A percentile compares a stretch with the other conserved stretches of the same genome.
phyloP scores from a whole-genome alignment of 2,113 vertebrate species.

The Symphodus melops region DNA sequence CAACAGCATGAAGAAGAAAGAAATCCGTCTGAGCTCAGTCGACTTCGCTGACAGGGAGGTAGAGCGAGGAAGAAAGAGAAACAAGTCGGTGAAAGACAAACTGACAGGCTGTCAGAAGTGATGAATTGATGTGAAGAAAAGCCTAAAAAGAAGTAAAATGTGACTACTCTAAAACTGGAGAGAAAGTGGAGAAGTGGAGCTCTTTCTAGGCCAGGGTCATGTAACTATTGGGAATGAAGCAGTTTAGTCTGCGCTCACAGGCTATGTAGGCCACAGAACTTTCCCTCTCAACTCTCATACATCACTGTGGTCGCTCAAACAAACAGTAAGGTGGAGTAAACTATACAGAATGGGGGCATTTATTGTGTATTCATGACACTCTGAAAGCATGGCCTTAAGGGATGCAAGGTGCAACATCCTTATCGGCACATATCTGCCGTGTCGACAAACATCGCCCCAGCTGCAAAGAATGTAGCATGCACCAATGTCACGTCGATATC shows the following conservation, averaged over 20 bases:
- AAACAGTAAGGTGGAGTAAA: constrained; percentile 11
- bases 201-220: constrained; percentile 75
- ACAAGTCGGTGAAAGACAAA: constrained; percentile 3
- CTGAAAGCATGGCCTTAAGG: no score
- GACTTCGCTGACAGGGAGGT: not conserved
- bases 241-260: constrained; percentile 26
- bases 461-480: no score
- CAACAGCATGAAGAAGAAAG: not conserved
- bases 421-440: no score
- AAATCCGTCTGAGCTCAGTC: not conserved
- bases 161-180: constrained; percentile 23
- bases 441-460: no score
- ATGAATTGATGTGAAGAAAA: not conserved
- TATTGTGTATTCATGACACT: not conserved
- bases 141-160: constrained; percentile 14
- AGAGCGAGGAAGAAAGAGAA: constrained; percentile 3
- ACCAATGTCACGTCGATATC: no score
- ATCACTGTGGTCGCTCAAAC: constrained; percentile 35
- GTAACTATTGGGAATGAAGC: constrained; percentile 54
- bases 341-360: constrained; percentile 42
- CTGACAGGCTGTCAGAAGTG: not conserved
- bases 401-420: no score
- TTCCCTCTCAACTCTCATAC: constrained; percentile 50
- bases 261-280: constrained; percentile 73
- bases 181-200: constrained; percentile 56